These are phyloP conservation scores for Scaptomyza pallida DNA, from an alignment of 1,140 invertebrate genomes.

Conservation along the genomic window DNA sequence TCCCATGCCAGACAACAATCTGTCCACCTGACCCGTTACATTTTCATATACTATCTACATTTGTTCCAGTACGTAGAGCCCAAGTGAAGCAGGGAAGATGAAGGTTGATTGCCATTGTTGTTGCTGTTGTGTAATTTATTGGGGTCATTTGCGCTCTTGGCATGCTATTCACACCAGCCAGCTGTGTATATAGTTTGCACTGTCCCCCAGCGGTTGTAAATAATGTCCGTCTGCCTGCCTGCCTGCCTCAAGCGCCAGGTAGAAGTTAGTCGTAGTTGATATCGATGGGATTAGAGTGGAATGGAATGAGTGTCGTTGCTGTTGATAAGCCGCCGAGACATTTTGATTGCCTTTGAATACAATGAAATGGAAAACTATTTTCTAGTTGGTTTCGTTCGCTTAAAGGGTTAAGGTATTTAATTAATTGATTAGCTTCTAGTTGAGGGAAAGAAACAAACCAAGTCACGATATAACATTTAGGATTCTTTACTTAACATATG, in stretches of 20 bases:
- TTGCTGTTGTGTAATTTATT: constrained; percentile 68
- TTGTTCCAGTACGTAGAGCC: constrained; percentile 1
- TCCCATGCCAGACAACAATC: constrained; percentile 16
- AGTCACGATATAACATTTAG: too few species aligned
- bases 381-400: neutral
- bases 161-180: constrained; percentile 40
- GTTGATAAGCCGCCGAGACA: constrained; percentile 36
- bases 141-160: constrained; percentile 56
- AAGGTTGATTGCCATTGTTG: neutral
- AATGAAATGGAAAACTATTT: neutral
- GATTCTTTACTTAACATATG: neutral
- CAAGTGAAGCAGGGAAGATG: neutral
- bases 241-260: neutral
- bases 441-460: too few species aligned
- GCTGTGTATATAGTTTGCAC: constrained; percentile 10
- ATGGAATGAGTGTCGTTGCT: neutral
- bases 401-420: neutral
- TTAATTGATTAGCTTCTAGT: neutral
- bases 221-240: constrained; percentile 30
- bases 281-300: constrained; percentile 5
- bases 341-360: constrained; percentile 27
- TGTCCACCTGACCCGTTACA: constrained; percentile 19
- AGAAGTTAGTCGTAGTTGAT: neutral
- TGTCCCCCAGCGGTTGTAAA: constrained; percentile 48
- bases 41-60: constrained; percentile 8